phyloP scores from a whole-genome alignment of 92 coral and sea anemone genomes.

The Zoanthus sansibaricus region DNA sequence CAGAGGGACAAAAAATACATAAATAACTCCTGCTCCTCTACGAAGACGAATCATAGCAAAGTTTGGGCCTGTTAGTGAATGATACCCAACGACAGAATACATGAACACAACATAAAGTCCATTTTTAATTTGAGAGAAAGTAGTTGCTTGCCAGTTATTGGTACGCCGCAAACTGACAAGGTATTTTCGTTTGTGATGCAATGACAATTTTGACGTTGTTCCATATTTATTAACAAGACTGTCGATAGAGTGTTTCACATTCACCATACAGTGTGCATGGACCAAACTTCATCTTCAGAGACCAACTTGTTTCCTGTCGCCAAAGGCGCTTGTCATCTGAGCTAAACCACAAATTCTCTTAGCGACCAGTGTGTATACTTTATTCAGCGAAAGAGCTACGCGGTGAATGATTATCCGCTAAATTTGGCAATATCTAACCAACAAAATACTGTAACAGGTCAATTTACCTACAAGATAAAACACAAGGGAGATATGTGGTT shows the following conservation, averaged over 20 bases:
- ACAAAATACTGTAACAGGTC: neutral
- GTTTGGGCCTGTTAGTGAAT: neutral
- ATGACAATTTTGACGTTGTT: neutral
- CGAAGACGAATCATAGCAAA: constrained; percentile 38
- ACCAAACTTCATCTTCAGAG: constrained; percentile 5
- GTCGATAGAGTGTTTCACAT: neutral
- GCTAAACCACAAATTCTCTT: neutral
- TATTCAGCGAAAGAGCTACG: neutral
- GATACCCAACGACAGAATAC: neutral
- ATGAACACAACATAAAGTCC: constrained; percentile 6
- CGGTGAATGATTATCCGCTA: neutral
- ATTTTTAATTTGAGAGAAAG: neutral
- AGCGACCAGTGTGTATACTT: neutral
- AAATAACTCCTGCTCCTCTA: neutral
- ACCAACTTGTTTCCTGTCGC: neutral
- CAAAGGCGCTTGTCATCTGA: neutral
- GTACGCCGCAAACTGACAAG: neutral
- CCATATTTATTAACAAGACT: neutral
- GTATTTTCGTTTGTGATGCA: neutral
- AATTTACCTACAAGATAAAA: neutral
- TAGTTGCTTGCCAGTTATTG: neutral
- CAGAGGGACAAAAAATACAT: constrained; percentile 14
- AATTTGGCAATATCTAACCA: neutral
- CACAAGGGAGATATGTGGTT: neutral
- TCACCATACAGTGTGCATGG: neutral